phyloP scores from a whole-genome alignment of 92 coral and sea anemone genomes.

The Anthopleura xanthogrammica region DNA sequence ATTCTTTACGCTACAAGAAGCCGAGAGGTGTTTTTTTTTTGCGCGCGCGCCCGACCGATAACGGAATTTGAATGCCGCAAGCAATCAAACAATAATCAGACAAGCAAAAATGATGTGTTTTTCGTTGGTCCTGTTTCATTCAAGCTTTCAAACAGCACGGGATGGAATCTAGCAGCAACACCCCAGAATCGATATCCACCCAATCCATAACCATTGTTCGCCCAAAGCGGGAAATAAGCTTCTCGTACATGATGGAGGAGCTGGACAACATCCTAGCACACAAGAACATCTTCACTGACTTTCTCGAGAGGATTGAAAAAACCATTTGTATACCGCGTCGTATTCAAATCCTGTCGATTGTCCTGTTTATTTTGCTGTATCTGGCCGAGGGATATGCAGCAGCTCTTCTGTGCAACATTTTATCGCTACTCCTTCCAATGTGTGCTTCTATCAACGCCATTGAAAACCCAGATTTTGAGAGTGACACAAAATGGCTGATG shows the following conservation, averaged over 20 bases:
- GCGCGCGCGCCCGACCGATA: not conserved
- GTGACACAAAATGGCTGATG: conserved; percentile 78
- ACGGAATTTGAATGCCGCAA: not conserved
- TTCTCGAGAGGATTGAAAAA: conserved; percentile 72
- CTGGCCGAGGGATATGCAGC: conserved; percentile 92
- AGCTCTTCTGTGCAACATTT: conserved; percentile 71
- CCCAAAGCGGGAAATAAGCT: not conserved
- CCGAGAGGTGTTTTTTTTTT: too few species aligned
- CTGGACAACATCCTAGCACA: conserved; percentile 49
- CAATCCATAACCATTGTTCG: not conserved
- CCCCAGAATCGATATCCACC: not conserved
- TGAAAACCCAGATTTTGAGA: conserved; percentile 58
- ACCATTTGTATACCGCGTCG: conserved; percentile 69
- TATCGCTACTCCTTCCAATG: conserved; percentile 76
- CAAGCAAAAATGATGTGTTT: not conserved
- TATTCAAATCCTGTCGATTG: conserved; percentile 57
- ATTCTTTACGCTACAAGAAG: not conserved
- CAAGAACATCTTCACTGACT: conserved; percentile 60
- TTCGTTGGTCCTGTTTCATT: not conserved
- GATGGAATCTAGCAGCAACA: conserved; percentile 19
- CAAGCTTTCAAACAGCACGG: not conserved
- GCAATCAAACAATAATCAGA: not conserved
- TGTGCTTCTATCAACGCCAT: conserved; percentile 88
- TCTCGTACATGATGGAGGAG: conserved; percentile 34
- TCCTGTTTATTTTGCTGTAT: conserved; percentile 69